Base-by-base conservation (phyloP, 2,113 vertebrate genomes). In the Phyllostomus hastatus region DNA sequence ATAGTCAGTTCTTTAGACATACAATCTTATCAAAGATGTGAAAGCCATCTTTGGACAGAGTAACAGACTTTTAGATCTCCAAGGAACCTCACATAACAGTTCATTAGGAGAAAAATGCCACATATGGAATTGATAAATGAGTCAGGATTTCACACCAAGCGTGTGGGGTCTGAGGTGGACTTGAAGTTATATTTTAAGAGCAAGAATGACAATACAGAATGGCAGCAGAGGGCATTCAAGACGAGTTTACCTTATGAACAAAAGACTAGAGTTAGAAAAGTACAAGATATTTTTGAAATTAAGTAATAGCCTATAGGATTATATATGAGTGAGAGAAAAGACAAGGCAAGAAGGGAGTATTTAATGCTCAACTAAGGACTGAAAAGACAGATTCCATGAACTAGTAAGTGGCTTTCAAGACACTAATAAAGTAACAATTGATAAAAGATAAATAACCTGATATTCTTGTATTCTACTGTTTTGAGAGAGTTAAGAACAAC, bases 231-330 rank as follows among this genome's bases (percentile, higher is more conserved):
- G 11, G 41, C 24, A 78, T 76, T 93, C 38, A 78, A 41, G n/a
- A 78, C 75, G 48, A 70, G 17, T 83, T 91, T 80, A 82, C 64
- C 43, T 78, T 75, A 83, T 22, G 17, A 94, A 88, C 24, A 95
- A 73, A 94, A 95, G 70, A 41, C 80, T 78, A 7, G 28, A 90
- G 54, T 73, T 79, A 79, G 31, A 54, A 43, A 95, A 90, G 46
- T 66, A 79, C 24, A 93, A 90, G 11, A 57, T 78, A 86, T 50
- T 93, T 88, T 76, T 24, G 57, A 91, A 95, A 75, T 87, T 64
- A 57, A n/a, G 96, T 88, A 93, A 81, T n/a, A 66, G 85, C 69
- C 69, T 87, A 91, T 87, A 31, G 26, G 22, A 83, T 87, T 59
- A 79, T 48, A 92, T 15, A 59, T 41, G 26, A 83, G 14, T 69